A percentile compares a stretch with the other conserved stretches of the same genome.
These are phyloP conservation scores for Battus philenor DNA, from an alignment of 1,140 invertebrate species.

Conservation along the genomic window DNA sequence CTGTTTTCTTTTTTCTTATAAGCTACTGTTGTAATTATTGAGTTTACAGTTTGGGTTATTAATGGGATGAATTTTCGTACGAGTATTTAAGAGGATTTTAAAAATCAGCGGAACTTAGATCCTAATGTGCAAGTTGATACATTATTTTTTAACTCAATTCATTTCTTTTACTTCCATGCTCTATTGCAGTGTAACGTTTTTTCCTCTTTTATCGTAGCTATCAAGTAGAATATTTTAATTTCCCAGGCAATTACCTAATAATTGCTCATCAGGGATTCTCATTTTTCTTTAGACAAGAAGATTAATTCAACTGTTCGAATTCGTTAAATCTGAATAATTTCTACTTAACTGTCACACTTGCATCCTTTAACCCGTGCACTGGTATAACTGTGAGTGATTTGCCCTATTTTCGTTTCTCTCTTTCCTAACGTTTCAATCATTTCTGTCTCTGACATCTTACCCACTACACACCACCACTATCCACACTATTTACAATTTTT, in stretches of 20 bases:
- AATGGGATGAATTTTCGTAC: slow-evolving; percentile 5
- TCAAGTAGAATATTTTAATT: slow-evolving; percentile 20
- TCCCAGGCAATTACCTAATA: slow-evolving; percentile 29
- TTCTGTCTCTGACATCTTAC: slow-evolving; percentile 57
- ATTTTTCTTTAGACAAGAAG: slow-evolving; percentile 57
- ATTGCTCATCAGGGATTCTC: slow-evolving; percentile 44
- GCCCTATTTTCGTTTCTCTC: slow-evolving; percentile 57
- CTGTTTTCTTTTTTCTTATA: slow-evolving; percentile 14
- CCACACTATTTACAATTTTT: slow-evolving; percentile 67
- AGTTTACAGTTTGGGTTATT: slow-evolving; percentile 9
- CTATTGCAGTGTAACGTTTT: slow-evolving; percentile 16
- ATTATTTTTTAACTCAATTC: slow-evolving; percentile 3
- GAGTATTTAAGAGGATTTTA: slow-evolving; percentile 10
- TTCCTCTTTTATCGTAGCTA: slow-evolving; percentile 14
- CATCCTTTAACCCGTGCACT: slow-evolving; percentile 63
- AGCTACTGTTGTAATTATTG: slow-evolving; percentile 9
- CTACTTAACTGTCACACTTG: slow-evolving; percentile 62
- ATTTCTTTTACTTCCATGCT: slow-evolving; percentile 18
- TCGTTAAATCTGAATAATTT: slow-evolving; percentile 54
- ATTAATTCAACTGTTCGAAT: slow-evolving; percentile 44
- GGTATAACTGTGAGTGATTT: slow-evolving; percentile 67
- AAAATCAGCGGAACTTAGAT: slow-evolving; percentile 5
- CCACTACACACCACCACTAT: slow-evolving; percentile 64
- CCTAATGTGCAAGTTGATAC: slow-evolving; percentile 12
- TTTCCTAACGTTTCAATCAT: slow-evolving; percentile 47